Evolutionary conservation across 2,888 invertebrate species (phyloP), one percentile per base, ranked within the genome.

Genomic region (Drosophila falleni): DNA sequence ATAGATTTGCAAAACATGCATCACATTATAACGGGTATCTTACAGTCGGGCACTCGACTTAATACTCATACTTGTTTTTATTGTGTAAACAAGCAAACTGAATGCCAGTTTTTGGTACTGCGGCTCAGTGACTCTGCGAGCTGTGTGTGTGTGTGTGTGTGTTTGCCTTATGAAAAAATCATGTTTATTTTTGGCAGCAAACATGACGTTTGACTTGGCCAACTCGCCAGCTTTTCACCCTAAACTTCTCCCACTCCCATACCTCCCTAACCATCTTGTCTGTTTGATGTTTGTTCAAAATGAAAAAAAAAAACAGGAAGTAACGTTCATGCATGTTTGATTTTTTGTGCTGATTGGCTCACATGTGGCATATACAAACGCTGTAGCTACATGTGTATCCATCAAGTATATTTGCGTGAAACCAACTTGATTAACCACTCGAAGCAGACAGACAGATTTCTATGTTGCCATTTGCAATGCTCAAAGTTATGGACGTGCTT

Each of bases 141-240:
- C 46, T 59, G 19, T 54, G 35, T 54, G 11, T 33, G 29, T 66
- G 35, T 26, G 16, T 33, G 39, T 46, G 31, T 49, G 50, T 59
- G 61, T 71, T 72, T 75, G 87, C 60, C 78, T 72, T 74, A 78
- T 78, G 73, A 78, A 83, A 84, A 80, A 80, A 78, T 87, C 80
- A 85, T 81, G 72, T 81, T 81, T 78, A 75, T 81, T 79, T 81
- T 80, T 80, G 88, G 80, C 75, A 78, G 78, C 70, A 80, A 71
- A 68, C 72, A 71, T 78, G 70, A 73, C 71, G 69, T 71, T 71
- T 73, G 77, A 58, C 68, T 74, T 73, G 67, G 75, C 62, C 56
- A 61, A 50, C 35, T 55, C 55, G 78, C 61, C 61, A 79, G 59
- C 56, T 41, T 60, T 39, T 19, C 31, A 46, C 37, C 56, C 29